These are phyloP conservation scores for Pangasius macronema DNA, from an alignment of 2,797 vertebrate genomes.

Conservation along the genomic window DNA sequence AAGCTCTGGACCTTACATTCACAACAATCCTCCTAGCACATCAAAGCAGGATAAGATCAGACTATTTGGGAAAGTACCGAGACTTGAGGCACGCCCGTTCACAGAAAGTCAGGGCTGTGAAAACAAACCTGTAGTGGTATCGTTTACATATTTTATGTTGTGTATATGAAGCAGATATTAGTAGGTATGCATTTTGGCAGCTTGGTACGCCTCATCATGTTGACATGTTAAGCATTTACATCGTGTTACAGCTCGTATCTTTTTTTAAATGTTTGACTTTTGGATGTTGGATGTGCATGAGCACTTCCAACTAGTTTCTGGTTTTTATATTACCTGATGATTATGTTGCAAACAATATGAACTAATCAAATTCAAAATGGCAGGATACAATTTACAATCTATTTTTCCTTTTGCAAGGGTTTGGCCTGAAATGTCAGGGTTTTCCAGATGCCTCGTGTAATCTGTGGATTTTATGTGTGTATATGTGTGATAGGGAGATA, in stretches of 20 bases:
- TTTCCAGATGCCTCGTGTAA: constrained; percentile 8
- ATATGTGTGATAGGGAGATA: constrained; percentile 76
- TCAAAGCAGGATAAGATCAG: constrained; percentile 4
- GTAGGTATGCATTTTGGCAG: background rate
- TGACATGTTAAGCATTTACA: background rate
- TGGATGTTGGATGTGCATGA: background rate
- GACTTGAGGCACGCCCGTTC: background rate
- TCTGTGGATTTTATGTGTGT: constrained; percentile 44
- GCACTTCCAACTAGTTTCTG: background rate
- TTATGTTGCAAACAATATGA: constrained; percentile 4
- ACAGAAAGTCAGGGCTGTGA: background rate
- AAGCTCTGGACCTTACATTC: background rate
- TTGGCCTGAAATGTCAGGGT: background rate
- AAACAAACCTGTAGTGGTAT: background rate
- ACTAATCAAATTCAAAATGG: background rate
- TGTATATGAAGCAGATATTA: background rate
- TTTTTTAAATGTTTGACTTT: background rate
- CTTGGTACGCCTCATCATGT: background rate
- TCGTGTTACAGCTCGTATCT: background rate
- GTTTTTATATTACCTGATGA: background rate
- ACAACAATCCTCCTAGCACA: background rate
- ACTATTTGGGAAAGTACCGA: background rate
- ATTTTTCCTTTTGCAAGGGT: constrained; percentile 36
- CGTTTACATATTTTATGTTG: constrained; percentile 10
- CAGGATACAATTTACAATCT: background rate